Base-by-base conservation (phyloP, 2,797 vertebrate genomes). In the Prionace glauca region DNA sequence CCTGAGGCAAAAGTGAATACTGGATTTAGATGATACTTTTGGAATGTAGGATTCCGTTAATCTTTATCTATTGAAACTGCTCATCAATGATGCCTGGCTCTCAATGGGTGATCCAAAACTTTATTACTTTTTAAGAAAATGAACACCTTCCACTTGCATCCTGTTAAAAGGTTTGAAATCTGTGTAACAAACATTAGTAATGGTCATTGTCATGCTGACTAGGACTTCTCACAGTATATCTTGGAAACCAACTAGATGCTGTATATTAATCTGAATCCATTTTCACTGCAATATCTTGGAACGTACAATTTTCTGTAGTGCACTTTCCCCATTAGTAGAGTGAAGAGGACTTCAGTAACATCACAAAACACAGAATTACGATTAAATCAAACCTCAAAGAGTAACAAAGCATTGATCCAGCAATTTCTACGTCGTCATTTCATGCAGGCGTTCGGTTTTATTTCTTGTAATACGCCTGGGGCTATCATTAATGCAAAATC, bases 231-330 rank as follows among this genome's bases (percentile, higher is more conserved):
- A 16, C 3, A 32, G 14, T 74, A 3, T 62, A 74, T 8, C 16
- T 50, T 95, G 45, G 5, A 95, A 74, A 94, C 24, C 56, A 72
- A 56, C 69, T 26, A 50, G 45, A 16, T 29, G 11, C 22, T 74
- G 26, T n/a, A 56, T 95, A 56, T 95, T 94, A 72, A 45, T n/a
- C 26, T 9, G 93, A 95, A 95, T 56, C 45, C 93, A 95, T 74
- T 95, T 95, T 56, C 71, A 16, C 77, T 74, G 93, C 71, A 56
- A 26, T 12, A 26, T 50, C 3, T 36, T 72, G 41, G 36, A 94
- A 74, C 16, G 11, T 94, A 9, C 69, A 94, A 95, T 95, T 91
- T 91, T 91, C 88, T 60, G 62, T 8, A 20, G 14, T 29, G 16
- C 18, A 91, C 60, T 65, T 77, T 94, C 41, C 67, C 16, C 36